Conservation (phyloP, 2,113 vertebrate species). For the Tapirus terrestris region DNA sequence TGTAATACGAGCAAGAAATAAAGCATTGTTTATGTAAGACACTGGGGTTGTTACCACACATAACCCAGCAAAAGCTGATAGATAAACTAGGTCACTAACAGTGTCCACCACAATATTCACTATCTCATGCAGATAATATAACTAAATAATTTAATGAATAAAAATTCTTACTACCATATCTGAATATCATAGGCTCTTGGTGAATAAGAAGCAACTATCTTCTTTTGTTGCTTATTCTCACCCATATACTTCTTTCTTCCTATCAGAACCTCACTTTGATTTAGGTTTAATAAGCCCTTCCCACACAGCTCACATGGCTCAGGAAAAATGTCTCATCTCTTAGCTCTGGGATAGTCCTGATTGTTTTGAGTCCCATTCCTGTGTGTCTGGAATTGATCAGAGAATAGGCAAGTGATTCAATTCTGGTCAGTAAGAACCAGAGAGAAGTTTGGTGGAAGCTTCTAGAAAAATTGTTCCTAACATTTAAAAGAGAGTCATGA, state of each 20-base stretch:
- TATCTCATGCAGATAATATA: not conserved
- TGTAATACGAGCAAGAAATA: not conserved
- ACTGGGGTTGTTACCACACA: not conserved
- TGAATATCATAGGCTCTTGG: not conserved
- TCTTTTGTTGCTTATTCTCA: not conserved
- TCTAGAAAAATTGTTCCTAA: not conserved
- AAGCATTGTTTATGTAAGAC: not conserved
- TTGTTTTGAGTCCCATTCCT: not conserved
- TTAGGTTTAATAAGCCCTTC: not conserved
- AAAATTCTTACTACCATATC: not conserved
- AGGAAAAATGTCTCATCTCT: not conserved
- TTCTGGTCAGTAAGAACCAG: not conserved
- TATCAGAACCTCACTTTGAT: not conserved
- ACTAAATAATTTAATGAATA: not conserved
- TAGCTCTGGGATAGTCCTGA: not conserved
- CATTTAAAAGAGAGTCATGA: not conserved
- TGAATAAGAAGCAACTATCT: not conserved
- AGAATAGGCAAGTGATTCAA: not conserved
- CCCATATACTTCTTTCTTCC: not conserved
- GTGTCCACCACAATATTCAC: not conserved
- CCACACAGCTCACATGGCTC: not conserved
- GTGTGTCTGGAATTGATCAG: not conserved
- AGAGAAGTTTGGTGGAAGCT: not conserved
- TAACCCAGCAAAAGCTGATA: not conserved
- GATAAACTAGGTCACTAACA: not conserved